Evolutionary conservation across 2,113 vertebrate genomes (phyloP), one percentile per base, ranked within the genome.

Genomic region (Melanostigma gelatinosum): DNA sequence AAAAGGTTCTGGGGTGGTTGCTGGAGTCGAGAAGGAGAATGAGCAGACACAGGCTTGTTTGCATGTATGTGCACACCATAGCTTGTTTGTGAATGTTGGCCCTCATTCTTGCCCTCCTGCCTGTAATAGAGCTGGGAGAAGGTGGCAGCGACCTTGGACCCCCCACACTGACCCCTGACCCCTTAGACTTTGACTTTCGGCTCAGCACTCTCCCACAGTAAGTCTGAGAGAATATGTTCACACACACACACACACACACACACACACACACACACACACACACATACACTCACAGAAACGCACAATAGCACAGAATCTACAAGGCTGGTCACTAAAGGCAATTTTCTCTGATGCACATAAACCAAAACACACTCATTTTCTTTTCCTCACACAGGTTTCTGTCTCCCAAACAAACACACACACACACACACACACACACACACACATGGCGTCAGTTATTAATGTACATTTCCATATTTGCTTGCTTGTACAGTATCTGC

Each of bases 61-160:
- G 79, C 85, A 92, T 91, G 85, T 79, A 76, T 82, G 66, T 91
- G 82, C 88, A 89, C 87, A 86, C 82, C 36, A 63, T 63, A 67
- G 84, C 76, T 85, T 88, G 87, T 90, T 91, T 91, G 81, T 72
- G 78, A 84, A 78, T 84, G 55, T 77, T 65, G 54, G 44, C 79
- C 79, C 58, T 79, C 4, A 13, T 64, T 79, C 79, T 77, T 82
- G 38, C 79, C 76, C 80, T 83, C 75, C 82, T 71, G 67, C 44
- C 57, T 79, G 63, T 87, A 80, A 91, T 83, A 88, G 84, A 92
- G 83, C 86, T 64, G 78, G 40, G 62, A 83, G 72, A 82, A 57
- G 68, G 76, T 70, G 80, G 68, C 54, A 55, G 40, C 3, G 36
- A 84, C 88, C 88, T 89, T 92, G 73, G 73, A 90, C 80, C 81